Percentiles rank a stretch among this genome's conserved stretches.
These are phyloP conservation scores for Harpalus rufipes DNA, from an alignment of 2,888 invertebrate species.

Conservation along the genomic window DNA sequence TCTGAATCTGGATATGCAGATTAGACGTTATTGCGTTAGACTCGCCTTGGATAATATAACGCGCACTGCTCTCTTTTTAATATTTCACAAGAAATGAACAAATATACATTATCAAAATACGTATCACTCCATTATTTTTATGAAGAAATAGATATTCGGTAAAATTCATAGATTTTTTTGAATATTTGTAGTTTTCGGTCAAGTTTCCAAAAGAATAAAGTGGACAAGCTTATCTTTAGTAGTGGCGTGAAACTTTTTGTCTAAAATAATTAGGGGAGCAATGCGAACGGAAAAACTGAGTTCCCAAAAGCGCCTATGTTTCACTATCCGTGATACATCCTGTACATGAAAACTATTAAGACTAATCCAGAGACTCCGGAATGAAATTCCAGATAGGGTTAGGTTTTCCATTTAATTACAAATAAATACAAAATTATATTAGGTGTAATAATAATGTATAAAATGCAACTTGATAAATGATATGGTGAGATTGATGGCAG, in stretches of 20 bases:
- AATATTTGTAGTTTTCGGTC: no score
- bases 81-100: background rate
- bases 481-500: background rate
- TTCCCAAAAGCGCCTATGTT: no score
- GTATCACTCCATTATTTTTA: background rate
- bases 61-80: background rate
- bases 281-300: no score
- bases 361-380: background rate
- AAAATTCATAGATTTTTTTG: background rate
- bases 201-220: no score
- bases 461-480: background rate
- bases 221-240: no score
- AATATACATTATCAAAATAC: background rate
- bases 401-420: background rate
- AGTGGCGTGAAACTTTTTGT: no score
- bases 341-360: no score
- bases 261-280: no score
- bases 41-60: background rate
- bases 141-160: background rate
- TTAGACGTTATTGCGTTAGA: background rate
- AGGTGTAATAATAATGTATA: background rate
- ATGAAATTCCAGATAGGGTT: background rate
- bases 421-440: background rate
- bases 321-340: no score
- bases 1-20: background rate